Base-by-base conservation (phyloP, 1,140 invertebrate genomes). In the Pygmarrhopalites habei region DNA sequence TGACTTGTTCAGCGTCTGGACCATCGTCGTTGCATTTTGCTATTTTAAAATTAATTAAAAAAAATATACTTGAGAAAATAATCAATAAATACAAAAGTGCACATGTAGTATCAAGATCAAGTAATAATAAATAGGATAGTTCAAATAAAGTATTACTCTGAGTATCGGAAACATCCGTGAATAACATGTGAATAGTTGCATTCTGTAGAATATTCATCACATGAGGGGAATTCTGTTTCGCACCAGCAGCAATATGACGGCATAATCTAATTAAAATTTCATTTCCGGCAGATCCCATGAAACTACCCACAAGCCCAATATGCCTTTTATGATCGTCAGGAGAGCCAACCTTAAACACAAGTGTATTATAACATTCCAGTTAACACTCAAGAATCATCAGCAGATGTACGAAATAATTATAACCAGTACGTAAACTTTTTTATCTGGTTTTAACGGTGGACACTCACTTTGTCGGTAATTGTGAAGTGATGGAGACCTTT, bases 251-350 rank as follows among this genome's bases (percentile, higher is more conserved):
- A 17, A 96, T 77, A 78, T 96, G 92, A 0, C 88, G 81, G 0
- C 87, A 85, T 49, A 96, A 79, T 74, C 92, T 84, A 1, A 94
- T 72, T 0, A 89, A 74, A 30, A 96, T 80, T 76, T 96, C 92
- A 62, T 89, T 81, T 0, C 90, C 91, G 17, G 89, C 75, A 1
- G 90, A 86, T 5, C 85, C 86, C 73, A 88, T 90, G 29, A 95
- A 72, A 26, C 89, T 90, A 32, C 91, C 92, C 15, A 95, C 77
- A 23, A 96, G 74, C 4, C 85, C 83, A 19, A 96, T 80, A 69
- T 90, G 86, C 68, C 86, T 84, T 78, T 92, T 92, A 2, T 78
- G 80, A 75, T 90, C 88, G 67, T 88, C 86, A 2, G 86, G 83
- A 1, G 80, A 77, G 1, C 85, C 85, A 64, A 86, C 77, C 86